Base-by-base conservation (phyloP, 2,113 vertebrate species). In the Bubo blakistoni region DNA sequence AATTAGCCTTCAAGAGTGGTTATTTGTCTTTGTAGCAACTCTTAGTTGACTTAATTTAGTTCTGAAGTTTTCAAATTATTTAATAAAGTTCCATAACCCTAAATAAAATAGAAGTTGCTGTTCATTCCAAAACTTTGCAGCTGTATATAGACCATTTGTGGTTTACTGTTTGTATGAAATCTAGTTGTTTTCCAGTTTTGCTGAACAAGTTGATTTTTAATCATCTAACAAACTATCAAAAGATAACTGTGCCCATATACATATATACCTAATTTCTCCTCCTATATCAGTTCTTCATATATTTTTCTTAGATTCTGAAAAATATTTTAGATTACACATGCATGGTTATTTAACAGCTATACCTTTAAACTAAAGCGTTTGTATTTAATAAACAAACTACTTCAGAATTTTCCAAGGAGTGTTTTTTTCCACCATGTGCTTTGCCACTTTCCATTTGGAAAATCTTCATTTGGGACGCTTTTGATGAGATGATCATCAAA, bases 331-430 rank as follows among this genome's bases (percentile, higher is more conserved):
- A 44, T 72, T 59, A 52, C 6, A 8, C 63, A 16, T 44, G 49
- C 26, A 36, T 10, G 2, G 40, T 90, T 93, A 59, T 90, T 86
- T 52, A 94, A 38, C 18, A 87, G 29, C 25, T 71, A 38, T 32
- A 25, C 49, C 62, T 93, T 94, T 76, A 70, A 85, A 62, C 15
- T 57, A 63, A 83, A 92, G 27, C 7, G 1, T 63, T 92, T 80
- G 10, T 55, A 12, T 44, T 78, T 94, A 67, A 71, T 93, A 73
- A 69, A 42, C 89, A 69, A 92, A 71, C 80, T 46, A 16, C 36
- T 81, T 85, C 18, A 79, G 54, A 81, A 88, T 73, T 97, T 97
- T 97, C 77, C 78, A 63, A 65, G n/a, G 36, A 70, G 20, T 81
- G 27, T 1, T 65, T 90, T 70, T 69, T 87, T 79, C 62, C 63